A percentile compares a stretch with the other conserved stretches of the same genome.
Conservation (phyloP, 1,140 invertebrate genomes). For the Drosophila saltans region DNA sequence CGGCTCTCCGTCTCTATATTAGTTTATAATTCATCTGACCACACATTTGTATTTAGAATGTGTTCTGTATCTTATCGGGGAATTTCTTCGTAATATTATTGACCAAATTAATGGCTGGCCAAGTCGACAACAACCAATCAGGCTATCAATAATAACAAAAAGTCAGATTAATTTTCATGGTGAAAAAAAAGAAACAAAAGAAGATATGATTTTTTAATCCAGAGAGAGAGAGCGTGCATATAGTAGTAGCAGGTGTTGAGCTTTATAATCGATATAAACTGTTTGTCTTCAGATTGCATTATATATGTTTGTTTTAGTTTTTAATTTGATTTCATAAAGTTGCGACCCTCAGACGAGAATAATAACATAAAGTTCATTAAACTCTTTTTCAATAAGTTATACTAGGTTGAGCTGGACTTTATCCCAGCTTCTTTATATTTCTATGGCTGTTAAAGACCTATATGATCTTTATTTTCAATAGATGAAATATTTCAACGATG, state of each 20-base stretch:
- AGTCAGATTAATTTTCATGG: constrained; percentile 32
- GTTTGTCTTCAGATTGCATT: background rate
- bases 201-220: constrained; percentile 16
- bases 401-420: background rate
- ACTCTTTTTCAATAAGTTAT: background rate
- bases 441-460: too few species aligned
- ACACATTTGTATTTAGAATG: background rate
- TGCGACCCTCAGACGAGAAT: background rate
- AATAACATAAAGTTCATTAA: background rate
- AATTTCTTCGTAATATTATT: constrained; percentile 22
- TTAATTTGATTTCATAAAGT: background rate
- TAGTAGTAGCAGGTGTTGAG: background rate
- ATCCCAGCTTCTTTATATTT: too few species aligned
- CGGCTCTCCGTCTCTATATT: background rate
- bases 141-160: constrained; percentile 29
- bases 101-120: constrained; percentile 19
- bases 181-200: background rate
- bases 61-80: constrained; percentile 36
- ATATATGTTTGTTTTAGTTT: constrained; percentile 1
- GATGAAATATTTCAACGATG: too few species aligned
- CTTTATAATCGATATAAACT: background rate
- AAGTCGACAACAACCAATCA: constrained; percentile 3
- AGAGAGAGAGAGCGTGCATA: background rate
- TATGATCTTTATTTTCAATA: too few species aligned
- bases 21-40: background rate